phyloP scores from a whole-genome alignment of 2,888 invertebrate species.

The Eilema caniola region DNA sequence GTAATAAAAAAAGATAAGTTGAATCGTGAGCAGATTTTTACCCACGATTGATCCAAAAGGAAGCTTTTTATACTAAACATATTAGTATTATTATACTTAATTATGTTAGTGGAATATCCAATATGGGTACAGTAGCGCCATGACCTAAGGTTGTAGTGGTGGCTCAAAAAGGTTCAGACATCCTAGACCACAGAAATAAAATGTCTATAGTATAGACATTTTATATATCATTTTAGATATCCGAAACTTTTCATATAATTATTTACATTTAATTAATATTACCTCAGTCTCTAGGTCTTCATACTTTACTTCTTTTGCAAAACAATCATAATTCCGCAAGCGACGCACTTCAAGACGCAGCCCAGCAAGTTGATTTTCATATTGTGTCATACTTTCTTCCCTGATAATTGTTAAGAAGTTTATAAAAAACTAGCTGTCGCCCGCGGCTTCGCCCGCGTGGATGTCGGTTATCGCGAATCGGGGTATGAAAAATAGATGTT shows the following conservation, averaged over 20 bases:
- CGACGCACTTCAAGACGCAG: conserved; percentile 74
- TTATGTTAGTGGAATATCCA: background rate
- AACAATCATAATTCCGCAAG: conserved; percentile 74
- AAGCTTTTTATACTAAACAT: too few relatives aligned
- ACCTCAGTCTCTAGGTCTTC: conserved; percentile 79
- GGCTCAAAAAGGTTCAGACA: too few relatives aligned
- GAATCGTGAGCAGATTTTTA: too few relatives aligned
- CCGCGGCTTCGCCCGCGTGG: too few relatives aligned
- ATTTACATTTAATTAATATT: conserved; percentile 10
- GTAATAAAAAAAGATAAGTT: background rate
- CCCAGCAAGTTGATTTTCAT: conserved; percentile 71
- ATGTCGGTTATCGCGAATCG: too few relatives aligned
- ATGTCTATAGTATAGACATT: too few relatives aligned
- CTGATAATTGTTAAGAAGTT: conserved; percentile 52
- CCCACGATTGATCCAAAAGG: too few relatives aligned
- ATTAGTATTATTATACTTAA: background rate
- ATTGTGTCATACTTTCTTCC: conserved; percentile 74
- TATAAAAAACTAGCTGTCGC: too few relatives aligned
- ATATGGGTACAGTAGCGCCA: background rate
- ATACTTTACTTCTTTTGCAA: conserved; percentile 68
- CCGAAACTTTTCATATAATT: background rate
- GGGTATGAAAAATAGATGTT: too few relatives aligned
- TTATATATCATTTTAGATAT: too few relatives aligned
- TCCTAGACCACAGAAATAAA: too few relatives aligned
- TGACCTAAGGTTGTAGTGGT: too few relatives aligned